Evolutionary conservation across 2,113 vertebrate species (phyloP).

Genomic region (Lethenteron reissneri): DNA sequence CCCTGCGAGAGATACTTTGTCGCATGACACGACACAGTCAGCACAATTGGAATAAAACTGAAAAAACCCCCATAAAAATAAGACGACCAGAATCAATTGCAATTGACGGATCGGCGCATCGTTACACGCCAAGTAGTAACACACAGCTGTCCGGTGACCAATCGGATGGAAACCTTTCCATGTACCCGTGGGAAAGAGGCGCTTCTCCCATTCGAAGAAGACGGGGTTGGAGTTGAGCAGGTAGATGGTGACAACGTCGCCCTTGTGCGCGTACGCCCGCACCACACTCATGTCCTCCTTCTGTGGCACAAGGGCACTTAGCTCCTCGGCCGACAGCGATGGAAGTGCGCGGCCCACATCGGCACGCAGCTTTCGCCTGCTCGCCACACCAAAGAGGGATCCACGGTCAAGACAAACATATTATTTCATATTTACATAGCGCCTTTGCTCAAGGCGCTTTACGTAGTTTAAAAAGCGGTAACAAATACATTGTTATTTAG

Average conservation of each 20-base stretch:
- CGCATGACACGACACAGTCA: too few relatives aligned
- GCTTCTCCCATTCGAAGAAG: constrained; percentile 62
- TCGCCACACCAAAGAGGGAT: not conserved
- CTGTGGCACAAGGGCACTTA: constrained; percentile 48
- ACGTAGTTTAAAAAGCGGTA: not conserved
- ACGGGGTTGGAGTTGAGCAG: constrained; percentile 47
- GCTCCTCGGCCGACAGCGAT: constrained; percentile 29
- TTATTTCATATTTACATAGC: accelerated
- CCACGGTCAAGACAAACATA: not conserved
- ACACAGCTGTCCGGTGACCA: too few relatives aligned
- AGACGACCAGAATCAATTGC: too few relatives aligned
- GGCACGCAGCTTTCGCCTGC: constrained; percentile 55
- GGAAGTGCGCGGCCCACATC: constrained; percentile 46
- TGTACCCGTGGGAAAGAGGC: constrained; percentile 61
- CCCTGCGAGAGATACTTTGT: too few relatives aligned
- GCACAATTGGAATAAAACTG: too few relatives aligned
- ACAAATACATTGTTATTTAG: not conserved
- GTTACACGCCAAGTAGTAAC: too few relatives aligned
- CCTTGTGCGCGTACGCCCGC: constrained; percentile 57
- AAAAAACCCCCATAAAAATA: too few relatives aligned
- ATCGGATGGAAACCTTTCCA: too few relatives aligned
- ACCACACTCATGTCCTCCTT: constrained; percentile 69
- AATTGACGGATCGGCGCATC: too few relatives aligned
- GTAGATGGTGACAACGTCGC: constrained; percentile 50
- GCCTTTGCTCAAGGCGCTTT: too few relatives aligned